Evolutionary conservation across 2,888 invertebrate species (phyloP), one percentile per base, ranked within the genome.

Genomic region (Sylvicola cinctus): DNA sequence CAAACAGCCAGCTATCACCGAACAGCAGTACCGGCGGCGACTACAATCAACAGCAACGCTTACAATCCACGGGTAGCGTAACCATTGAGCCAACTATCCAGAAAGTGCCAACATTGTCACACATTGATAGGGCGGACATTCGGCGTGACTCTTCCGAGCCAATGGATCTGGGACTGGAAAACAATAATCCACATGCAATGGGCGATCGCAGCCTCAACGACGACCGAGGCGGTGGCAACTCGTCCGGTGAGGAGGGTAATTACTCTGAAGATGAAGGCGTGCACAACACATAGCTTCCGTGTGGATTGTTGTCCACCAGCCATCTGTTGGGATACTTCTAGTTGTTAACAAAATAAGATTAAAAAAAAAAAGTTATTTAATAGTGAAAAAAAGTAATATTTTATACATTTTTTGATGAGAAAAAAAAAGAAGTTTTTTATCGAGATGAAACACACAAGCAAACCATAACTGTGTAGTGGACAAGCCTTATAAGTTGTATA

Each of bases 201-300:
- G 13, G 5, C n/a, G 28, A 28, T 4, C 28, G 13, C 20, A 20
- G n/a, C n/a, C n/a, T 20, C 20, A 20, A 20, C 20, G 20, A 29
- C 29, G 15, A 29, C 29, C 11, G 11, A 37, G 53, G 54, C 38
- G 47, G 45, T 28, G 47, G 39, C 33, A 49, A 49, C 34, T 55
- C 54, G 31, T 55, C 55, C 42, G 50, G 45, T 38, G 56, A 57
- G 16, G 57, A 57, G 28, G 43, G 38, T 27, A 54, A 51, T 38
- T 57, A 54, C 44, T 55, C 57, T 30, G 57, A 57, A 42, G 57
- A 57, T 40, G 57, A 57, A 38, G 55, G 54, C 25, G 54, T 52
- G 35, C 20, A 20, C 20, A 20, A 20, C 8, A 20, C 20, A 20
- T 20, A 20, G 20, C 20, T 20, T 20, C 20, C 20, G 20, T 20